Base-by-base conservation (phyloP, 2,888 invertebrate species). In the Luperina testacea region DNA sequence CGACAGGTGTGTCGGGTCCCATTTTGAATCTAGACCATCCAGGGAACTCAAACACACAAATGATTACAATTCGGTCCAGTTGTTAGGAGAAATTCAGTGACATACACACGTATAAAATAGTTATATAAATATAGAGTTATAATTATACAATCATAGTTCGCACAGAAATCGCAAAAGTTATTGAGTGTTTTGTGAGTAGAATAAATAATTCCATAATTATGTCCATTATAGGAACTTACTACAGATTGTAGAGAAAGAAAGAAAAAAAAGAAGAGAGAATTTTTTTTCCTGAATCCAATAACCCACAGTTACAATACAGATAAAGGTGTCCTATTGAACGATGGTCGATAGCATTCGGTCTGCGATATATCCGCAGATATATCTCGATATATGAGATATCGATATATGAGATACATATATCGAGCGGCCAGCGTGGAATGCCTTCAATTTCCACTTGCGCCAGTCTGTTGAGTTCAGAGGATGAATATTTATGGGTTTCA, bases 401-500 rank as follows among this genome's bases (percentile, higher is more conserved):
- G n/a, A n/a, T n/a, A n/a, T n/a, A n/a, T n/a, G n/a, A n/a, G n/a
- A n/a, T n/a, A n/a, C n/a, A n/a, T n/a, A n/a, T 86, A 90, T 88
- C 87, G 90, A 85, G 78, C 84, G 87, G 87, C 75, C 85, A 86
- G 87, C 82, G 78, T 78, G 91, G 91, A 93, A 94, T 94, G 91
- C 91, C 91, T 91, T 91, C 92, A 92, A 92, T 92, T 93, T 91
- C 91, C 90, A 92, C 91, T 91, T 90, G 90, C 89, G 82, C 83
- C 88, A 89, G 90, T 89, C 88, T 87, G 89, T 89, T 89, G 83
- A 89, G 89, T 85, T 90, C 85, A 75, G 85, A 83, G 88, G 91
- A 93, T 94, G 93, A 94, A 94, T 94, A 94, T 95, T 94, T 94
- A 94, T 94, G 92, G 91, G 89, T 90, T 88, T 87, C 84, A 87